phyloP scores from a whole-genome alignment of 2,113 vertebrate genomes.

The Myotis davidii region DNA sequence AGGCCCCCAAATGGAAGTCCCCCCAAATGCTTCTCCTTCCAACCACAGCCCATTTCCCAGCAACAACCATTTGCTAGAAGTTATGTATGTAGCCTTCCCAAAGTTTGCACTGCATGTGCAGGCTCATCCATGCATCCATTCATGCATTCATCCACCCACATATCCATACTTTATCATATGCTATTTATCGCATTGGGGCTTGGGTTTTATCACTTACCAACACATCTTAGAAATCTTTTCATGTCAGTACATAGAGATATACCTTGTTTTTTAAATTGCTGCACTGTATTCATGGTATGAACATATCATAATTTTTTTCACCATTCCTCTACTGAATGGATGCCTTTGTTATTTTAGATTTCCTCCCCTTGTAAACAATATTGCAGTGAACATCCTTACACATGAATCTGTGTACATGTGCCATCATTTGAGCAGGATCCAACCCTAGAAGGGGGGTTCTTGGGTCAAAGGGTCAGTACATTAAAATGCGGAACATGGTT shows the following conservation, averaged over 20 bases:
- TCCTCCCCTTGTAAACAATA: background rate
- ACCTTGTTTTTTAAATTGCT: background rate
- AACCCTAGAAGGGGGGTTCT: background rate
- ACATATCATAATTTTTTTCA: background rate
- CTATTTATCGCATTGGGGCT: background rate
- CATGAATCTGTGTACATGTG: accelerated
- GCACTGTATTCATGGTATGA: background rate
- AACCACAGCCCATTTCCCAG: background rate
- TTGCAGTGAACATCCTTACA: background rate
- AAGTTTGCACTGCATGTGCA: accelerated
- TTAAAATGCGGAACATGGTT: background rate
- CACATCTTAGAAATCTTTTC: background rate
- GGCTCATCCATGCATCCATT: background rate
- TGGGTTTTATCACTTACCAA: background rate
- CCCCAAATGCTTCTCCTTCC: background rate
- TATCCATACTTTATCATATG: too few relatives aligned
- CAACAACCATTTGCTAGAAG: background rate
- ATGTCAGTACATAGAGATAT: background rate
- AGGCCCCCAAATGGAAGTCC: background rate
- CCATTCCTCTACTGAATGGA: background rate
- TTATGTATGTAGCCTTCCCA: accelerated
- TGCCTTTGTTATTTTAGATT: background rate
- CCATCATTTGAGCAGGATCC: too few relatives aligned
- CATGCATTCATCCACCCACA: background rate
- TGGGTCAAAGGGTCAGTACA: background rate